These are phyloP conservation scores for Artemisiospiza belli DNA, from an alignment of 2,113 vertebrate species.

Conservation along the genomic window DNA sequence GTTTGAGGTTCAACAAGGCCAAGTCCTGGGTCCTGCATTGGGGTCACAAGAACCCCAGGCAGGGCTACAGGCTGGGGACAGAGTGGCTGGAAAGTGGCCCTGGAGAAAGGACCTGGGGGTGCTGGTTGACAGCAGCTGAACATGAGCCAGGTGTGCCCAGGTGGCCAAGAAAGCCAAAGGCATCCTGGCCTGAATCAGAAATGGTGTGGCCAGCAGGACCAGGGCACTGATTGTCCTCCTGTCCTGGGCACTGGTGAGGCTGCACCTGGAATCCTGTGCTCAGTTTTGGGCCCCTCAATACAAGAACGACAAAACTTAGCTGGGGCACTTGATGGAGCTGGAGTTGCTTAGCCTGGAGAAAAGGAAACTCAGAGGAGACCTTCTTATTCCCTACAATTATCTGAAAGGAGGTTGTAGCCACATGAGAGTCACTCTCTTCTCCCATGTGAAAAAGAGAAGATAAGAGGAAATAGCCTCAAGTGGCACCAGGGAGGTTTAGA, in stretches of 20 bases:
- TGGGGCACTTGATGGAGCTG: neutral
- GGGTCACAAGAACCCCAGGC: neutral
- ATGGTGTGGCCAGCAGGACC: neutral
- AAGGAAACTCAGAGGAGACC: neutral
- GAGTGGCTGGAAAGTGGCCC: neutral
- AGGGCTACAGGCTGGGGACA: neutral
- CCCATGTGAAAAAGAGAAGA: neutral
- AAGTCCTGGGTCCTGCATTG: neutral
- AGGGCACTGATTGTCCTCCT: neutral
- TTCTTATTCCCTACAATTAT: neutral
- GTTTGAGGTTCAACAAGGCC: neutral
- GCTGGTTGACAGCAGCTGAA: neutral
- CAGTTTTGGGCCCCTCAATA: neutral
- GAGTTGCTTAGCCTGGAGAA: neutral
- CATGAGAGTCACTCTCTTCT: rapidly evolving
- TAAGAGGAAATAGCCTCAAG: neutral
- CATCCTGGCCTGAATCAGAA: neutral
- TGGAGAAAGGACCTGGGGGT: neutral
- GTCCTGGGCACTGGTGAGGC: neutral
- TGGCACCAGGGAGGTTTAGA: neutral
- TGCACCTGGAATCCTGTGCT: neutral
- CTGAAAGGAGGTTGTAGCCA: neutral
- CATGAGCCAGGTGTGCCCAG: neutral
- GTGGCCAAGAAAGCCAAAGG: rapidly evolving
- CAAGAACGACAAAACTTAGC: neutral